Evolutionary conservation across 2,113 vertebrate species (phyloP).

Genomic region (Zingel zingel): DNA sequence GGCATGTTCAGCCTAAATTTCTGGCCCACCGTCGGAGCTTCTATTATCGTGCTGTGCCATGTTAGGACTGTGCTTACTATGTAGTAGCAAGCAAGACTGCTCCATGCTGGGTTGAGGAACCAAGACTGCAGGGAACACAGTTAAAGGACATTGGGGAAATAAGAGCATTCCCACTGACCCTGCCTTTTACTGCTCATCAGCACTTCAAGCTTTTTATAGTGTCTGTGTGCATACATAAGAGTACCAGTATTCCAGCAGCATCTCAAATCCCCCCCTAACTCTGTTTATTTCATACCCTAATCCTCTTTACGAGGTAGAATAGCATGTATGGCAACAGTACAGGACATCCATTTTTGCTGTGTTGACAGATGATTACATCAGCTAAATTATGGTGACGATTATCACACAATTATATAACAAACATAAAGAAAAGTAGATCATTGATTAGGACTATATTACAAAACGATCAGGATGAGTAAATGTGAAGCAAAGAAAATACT

Average conservation of each 20-base stretch:
- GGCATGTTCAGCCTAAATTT: conserved; percentile 43
- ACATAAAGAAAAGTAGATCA: conserved; percentile 9
- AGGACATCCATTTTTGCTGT: conserved; percentile 36
- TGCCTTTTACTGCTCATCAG: conserved; percentile 71
- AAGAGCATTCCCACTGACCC: conserved; percentile 66
- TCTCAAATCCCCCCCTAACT: conserved; percentile 50
- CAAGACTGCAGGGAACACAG: conserved; percentile 37
- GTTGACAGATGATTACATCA: conserved; percentile 35
- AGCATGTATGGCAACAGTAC: conserved; percentile 49
- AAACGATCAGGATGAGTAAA: neutral
- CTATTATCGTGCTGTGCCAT: conserved; percentile 35
- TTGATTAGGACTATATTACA: neutral
- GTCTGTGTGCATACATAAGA: conserved; percentile 54
- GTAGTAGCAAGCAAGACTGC: conserved; percentile 31
- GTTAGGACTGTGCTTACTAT: conserved; percentile 18
- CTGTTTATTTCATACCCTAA: conserved; percentile 59
- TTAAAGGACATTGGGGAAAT: conserved; percentile 75
- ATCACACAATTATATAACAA: conserved; percentile 18
- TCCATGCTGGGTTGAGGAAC: conserved; percentile 52
- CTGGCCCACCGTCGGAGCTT: neutral
- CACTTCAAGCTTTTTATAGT: conserved; percentile 74
- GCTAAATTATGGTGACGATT: conserved; percentile 26
- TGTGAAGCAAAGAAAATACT: neutral
- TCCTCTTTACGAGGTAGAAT: conserved; percentile 62
- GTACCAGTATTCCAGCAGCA: conserved; percentile 37